phyloP scores from a whole-genome alignment of 2,113 vertebrate genomes.

The Oreochromis tanganicae region DNA sequence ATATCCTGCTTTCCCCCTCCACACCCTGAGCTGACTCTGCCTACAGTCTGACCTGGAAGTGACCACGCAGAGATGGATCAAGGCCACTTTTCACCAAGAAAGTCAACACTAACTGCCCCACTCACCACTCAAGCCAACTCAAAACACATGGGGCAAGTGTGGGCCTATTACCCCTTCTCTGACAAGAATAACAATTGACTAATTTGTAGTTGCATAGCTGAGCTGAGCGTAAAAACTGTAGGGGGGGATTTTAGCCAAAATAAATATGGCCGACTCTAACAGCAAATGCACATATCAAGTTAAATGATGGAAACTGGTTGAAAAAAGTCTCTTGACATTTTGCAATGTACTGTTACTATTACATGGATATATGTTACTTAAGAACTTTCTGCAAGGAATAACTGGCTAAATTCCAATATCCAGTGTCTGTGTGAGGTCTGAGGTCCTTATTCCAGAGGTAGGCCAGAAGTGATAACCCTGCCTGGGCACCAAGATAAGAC shows the following conservation, averaged over 20 bases:
- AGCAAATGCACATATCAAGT: slow-evolving; percentile 7
- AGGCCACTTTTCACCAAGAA: slow-evolving; percentile 67
- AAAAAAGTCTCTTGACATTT: background rate
- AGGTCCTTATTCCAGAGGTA: slow-evolving; percentile 34
- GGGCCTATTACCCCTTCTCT: slow-evolving; percentile 53
- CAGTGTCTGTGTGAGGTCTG: slow-evolving; percentile 56
- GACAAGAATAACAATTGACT: slow-evolving; percentile 62
- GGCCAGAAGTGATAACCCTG: slow-evolving; percentile 54
- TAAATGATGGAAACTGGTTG: background rate
- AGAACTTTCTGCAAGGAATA: background rate
- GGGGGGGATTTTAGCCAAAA: slow-evolving; percentile 27
- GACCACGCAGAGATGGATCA: slow-evolving; percentile 66
- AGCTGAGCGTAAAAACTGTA: slow-evolving; percentile 23
- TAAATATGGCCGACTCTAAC: slow-evolving; percentile 23
- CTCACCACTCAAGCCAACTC: slow-evolving; percentile 64
- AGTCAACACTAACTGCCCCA: slow-evolving; percentile 62
- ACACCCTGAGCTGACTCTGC: slow-evolving; percentile 32
- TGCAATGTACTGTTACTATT: background rate
- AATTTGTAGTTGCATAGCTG: slow-evolving; percentile 44
- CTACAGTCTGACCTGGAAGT: slow-evolving; percentile 67
- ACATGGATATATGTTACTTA: background rate
- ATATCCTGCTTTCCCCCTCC: slow-evolving; percentile 65
- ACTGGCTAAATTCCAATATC: background rate
- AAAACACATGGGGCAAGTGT: slow-evolving; percentile 70
- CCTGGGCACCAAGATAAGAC: slow-evolving; percentile 56